Evolutionary conservation across 1,140 invertebrate genomes (phyloP), one percentile per base, ranked within the genome.

Genomic region (Diabrotica undecimpunctata): DNA sequence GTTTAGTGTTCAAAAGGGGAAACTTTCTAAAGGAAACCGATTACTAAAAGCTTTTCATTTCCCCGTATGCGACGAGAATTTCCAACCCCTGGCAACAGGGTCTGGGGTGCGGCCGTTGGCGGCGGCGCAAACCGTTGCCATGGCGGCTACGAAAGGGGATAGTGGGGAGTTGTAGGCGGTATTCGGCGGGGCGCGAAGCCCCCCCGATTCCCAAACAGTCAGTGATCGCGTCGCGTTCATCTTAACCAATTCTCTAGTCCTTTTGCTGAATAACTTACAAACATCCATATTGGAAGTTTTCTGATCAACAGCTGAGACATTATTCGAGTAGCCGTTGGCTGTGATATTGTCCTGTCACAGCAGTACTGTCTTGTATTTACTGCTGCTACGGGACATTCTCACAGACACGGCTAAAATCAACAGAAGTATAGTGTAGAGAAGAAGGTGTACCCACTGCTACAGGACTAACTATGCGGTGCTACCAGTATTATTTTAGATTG

Each of bases 311-410:
- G 9, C 25, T 14, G 14, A 64, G 38, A 41, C 50, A 46, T 14
- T 53, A 57, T 13, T n/a, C 64, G 57, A 46, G 79, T 77, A 78
- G 76, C 70, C 73, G 70, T 81, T 82, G 79, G 81, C 87, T 84
- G 82, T 88, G 86, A 93, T 93, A 93, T 93, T 93, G 91, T 93
- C 91, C 89, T 92, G 90, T 92, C 90, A 93, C 91, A 93, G 91
- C 91, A 93, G 90, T 93, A 93, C 85, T 85, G 82, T 79, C 79
- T 79, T 77, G 75, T 80, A 79, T 80, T 83, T 92, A 93, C 90
- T 92, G 90, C 90, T 93, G 89, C 85, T 84, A 83, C 89, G 85
- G 90, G 91, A 91, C 90, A 93, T 91, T 83, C 84, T 84, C 87
- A 86, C 77, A 82, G 81, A 79, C 75, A 80, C 73, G 62, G 59